Conservation (phyloP, 2,113 vertebrate species). For the Ptychochromis oligacanthus region DNA sequence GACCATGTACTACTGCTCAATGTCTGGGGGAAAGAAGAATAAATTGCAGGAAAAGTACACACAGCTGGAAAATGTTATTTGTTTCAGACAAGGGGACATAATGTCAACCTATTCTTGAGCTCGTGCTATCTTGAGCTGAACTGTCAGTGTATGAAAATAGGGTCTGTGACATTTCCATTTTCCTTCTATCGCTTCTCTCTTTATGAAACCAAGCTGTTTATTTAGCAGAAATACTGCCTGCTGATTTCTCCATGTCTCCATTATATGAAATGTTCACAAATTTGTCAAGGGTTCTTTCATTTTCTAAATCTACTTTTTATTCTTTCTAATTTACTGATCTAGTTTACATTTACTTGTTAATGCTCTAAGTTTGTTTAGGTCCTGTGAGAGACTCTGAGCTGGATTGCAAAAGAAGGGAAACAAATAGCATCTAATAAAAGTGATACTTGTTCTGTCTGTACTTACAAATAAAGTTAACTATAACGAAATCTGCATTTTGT, state of each 20-base stretch:
- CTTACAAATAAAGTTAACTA: constrained; percentile 56
- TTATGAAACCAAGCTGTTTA: constrained; percentile 39
- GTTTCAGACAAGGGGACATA: constrained; percentile 1
- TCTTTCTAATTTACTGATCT: background rate
- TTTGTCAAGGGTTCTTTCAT: background rate
- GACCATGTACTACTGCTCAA: constrained; percentile 17
- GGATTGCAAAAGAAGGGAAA: constrained; percentile 24
- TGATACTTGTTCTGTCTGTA: constrained; percentile 41
- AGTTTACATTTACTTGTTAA: constrained; percentile 31
- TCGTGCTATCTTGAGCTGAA: constrained; percentile 12
- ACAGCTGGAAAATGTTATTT: constrained; percentile 31
- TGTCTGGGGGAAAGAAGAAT: constrained; percentile 24
- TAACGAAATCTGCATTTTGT: constrained; percentile 8
- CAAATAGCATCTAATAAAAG: background rate
- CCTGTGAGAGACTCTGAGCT: background rate
- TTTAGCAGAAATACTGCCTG: background rate
- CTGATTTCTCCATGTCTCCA: background rate
- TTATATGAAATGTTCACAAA: background rate
- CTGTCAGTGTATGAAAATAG: constrained; percentile 17
- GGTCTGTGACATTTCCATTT: constrained; percentile 44
- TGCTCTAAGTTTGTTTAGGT: background rate
- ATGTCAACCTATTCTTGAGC: constrained; percentile 18
- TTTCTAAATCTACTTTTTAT: background rate
- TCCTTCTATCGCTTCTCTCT: constrained; percentile 27
- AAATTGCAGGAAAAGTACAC: constrained; percentile 13